These are phyloP conservation scores for Eubasilissa splendida DNA, from an alignment of 2,888 invertebrate species.

Conservation along the genomic window DNA sequence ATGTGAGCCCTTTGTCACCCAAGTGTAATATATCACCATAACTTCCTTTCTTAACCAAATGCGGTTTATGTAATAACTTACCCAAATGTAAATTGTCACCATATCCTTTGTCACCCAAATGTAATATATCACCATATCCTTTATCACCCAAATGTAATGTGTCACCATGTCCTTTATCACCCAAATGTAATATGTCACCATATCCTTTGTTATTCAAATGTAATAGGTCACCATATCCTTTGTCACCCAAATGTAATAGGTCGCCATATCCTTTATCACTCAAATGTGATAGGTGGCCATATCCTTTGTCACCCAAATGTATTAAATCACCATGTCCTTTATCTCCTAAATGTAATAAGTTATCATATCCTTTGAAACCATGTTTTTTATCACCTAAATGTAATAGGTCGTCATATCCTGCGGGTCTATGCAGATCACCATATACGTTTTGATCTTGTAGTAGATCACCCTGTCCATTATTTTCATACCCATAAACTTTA, in stretches of 20 bases:
- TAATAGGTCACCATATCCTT: no score
- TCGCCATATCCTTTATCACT: no score
- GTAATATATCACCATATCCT: not conserved
- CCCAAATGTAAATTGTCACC: not conserved
- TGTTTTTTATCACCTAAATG: no score
- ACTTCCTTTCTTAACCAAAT: no score
- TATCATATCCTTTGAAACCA: no score
- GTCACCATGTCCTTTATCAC: no score
- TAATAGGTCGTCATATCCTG: not conserved
- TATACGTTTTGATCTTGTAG: not conserved
- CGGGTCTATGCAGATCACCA: not conserved
- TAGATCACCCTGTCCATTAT: constrained; percentile 1
- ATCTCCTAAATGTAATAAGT: not conserved
- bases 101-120: no score
- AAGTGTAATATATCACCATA: no score
- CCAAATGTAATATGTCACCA: no score
- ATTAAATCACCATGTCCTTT: not conserved
- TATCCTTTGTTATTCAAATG: no score
- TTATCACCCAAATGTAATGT: not conserved
- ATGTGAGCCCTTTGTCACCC: not conserved
- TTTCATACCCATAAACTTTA: no score
- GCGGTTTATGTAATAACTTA: not conserved
- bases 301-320: not conserved
- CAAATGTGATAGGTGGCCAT: not conserved
- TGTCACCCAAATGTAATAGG: no score